Base-by-base conservation (phyloP, 2,113 vertebrate species). In the Silurus meridionalis region DNA sequence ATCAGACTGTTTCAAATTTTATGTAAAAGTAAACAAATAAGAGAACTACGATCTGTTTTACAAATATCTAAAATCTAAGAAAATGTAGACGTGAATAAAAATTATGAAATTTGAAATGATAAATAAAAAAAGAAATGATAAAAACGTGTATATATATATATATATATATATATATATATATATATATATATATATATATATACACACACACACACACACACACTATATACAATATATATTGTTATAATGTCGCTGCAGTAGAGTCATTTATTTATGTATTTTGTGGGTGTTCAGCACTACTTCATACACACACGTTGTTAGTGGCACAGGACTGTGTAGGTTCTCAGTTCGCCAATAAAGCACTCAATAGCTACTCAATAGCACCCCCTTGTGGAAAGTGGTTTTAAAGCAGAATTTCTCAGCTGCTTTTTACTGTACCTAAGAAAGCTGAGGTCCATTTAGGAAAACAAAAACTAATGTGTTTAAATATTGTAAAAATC, bases 281-380 rank as follows among this genome's bases (percentile, higher is more conserved):
- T 37, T 66, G 63, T 8, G 23, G 15, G 13, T 71, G 67, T 71
- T 37, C 17, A 37, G 37, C 37, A 37, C 8, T 71, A 48, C 23
- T 25, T 53, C 50, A 55, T 14, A 78, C 11, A 14, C 9, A 11
- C 74, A 77, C 74, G 28, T 58, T 53, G 46, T 71, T 17, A 23
- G 46, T 25, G 23, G 23, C 13, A 78, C 52, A 17, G 23, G n/a
- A 55, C 74, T 55, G 13, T 80, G 17, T 11, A 46, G 8, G 8
- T 46, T 57, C 52, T 57, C 23, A 0, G 0, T 78, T 46, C 57
- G 21, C 5, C 15, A 21, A 60, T 80, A 4, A 10, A 11, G 17
- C 25, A 46, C 17, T 46, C 8, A 37, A 60, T 80, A 80, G 78
- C 78, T 80, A 60, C 25, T 80, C 60, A 28, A 80, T 21, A 80